phyloP scores from a whole-genome alignment of 2,888 invertebrate species.

The Torymus texanus region DNA sequence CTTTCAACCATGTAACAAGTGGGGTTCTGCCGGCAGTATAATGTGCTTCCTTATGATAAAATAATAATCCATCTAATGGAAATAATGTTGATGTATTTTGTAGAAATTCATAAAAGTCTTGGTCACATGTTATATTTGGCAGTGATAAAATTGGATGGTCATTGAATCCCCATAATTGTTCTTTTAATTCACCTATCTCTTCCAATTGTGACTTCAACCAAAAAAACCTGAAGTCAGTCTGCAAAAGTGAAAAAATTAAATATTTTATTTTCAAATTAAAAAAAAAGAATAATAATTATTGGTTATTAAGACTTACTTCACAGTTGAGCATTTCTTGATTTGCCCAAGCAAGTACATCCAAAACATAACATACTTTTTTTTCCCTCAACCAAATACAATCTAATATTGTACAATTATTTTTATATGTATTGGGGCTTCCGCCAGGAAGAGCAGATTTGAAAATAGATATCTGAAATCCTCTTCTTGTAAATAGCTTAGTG shows the following conservation, averaged over 20 bases:
- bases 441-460: constrained; percentile 83
- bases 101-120: constrained; percentile 76
- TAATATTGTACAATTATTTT: constrained; percentile 81
- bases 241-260: constrained; percentile 67
- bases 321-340: constrained; percentile 83
- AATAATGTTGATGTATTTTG: constrained; percentile 72
- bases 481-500: constrained; percentile 83
- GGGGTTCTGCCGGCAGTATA: constrained; percentile 90
- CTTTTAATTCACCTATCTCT: constrained; percentile 77
- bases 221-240: constrained; percentile 90
- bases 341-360: constrained; percentile 91
- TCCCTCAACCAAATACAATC: constrained; percentile 87
- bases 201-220: constrained; percentile 86
- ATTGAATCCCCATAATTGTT: constrained; percentile 70
- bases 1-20: constrained; percentile 93
- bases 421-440: constrained; percentile 76
- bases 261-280: constrained; percentile 4
- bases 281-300: too few species aligned
- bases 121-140: constrained; percentile 76
- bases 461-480: constrained; percentile 75
- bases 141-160: constrained; percentile 76
- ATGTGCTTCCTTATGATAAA: constrained; percentile 89
- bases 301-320: constrained; percentile 78
- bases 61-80: constrained; percentile 89
- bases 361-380: constrained; percentile 82